Conservation (phyloP, 2,888 invertebrate genomes). For the Diogma glabrata region DNA sequence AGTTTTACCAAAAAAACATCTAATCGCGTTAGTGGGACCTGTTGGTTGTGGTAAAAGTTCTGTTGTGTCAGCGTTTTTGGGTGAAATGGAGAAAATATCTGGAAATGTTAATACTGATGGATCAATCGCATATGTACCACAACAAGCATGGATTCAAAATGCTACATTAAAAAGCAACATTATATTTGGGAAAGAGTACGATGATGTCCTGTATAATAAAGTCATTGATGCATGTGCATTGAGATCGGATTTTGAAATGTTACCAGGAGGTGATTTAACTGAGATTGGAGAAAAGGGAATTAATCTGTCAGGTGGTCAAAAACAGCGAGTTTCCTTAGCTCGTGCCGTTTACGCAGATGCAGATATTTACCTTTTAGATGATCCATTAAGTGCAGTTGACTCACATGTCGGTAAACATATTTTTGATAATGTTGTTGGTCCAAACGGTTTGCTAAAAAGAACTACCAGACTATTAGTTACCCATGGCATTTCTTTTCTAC, state of each 20-base stretch:
- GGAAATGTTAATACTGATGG: conserved; percentile 31
- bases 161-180: conserved; percentile 40
- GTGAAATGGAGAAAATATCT: conserved; percentile 35
- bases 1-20: conserved; percentile 25
- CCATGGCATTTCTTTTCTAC: conserved; percentile 44
- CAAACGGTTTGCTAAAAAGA: conserved; percentile 31
- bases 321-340: conserved; percentile 50
- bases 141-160: conserved; percentile 45
- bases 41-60: conserved; percentile 40
- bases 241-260: conserved; percentile 38
- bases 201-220: conserved; percentile 26
- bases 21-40: conserved; percentile 37
- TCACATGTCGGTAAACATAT: conserved; percentile 52
- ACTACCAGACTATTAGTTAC: conserved; percentile 47
- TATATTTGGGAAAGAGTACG: conserved; percentile 35
- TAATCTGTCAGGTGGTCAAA: conserved; percentile 55
- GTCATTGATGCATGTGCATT: conserved; percentile 36
- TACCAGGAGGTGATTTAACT: conserved; percentile 41
- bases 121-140: conserved; percentile 40
- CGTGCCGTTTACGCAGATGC: conserved; percentile 37
- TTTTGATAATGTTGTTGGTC: conserved; percentile 44
- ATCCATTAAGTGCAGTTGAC: conserved; percentile 51
- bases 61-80: conserved; percentile 37
- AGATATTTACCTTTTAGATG: conserved; percentile 43
- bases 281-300: conserved; percentile 52